These are phyloP conservation scores for Molothrus aeneus DNA, from an alignment of 2,797 vertebrate genomes.

Conservation along the genomic window DNA sequence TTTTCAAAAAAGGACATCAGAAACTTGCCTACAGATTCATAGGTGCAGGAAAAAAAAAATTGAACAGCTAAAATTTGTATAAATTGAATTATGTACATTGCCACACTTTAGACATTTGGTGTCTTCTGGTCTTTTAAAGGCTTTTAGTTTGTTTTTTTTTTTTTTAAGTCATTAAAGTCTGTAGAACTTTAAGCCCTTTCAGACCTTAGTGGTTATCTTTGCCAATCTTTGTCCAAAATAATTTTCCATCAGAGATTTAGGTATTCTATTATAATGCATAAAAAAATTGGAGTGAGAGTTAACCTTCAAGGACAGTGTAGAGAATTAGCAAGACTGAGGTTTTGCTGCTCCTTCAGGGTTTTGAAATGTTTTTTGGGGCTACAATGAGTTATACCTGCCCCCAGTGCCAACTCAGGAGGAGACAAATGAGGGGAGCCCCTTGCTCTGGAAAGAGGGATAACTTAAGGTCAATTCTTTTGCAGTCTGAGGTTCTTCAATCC, in stretches of 20 bases:
- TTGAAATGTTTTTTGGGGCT: background rate
- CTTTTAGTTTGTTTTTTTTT: background rate
- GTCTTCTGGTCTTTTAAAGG: background rate
- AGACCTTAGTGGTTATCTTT: background rate
- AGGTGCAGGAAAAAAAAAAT: background rate
- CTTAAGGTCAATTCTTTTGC: background rate
- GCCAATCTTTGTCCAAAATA: background rate
- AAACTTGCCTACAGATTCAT: background rate
- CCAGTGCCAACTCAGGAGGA: background rate
- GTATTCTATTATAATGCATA: background rate
- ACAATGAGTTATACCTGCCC: background rate
- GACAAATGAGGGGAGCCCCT: background rate
- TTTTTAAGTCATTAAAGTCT: background rate
- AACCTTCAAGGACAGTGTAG: background rate
- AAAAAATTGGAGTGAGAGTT: background rate
- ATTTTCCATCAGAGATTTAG: background rate
- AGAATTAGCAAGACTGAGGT: background rate
- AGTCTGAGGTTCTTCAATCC: background rate
- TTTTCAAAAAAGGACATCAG: background rate
- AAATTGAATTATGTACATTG: background rate
- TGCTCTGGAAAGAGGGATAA: background rate
- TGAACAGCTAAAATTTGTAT: background rate
- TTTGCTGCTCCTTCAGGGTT: background rate
- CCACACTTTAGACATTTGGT: background rate
- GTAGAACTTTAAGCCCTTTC: background rate